Conservation (phyloP, 2,113 vertebrate genomes). For the Semicossyphus pulcher region DNA sequence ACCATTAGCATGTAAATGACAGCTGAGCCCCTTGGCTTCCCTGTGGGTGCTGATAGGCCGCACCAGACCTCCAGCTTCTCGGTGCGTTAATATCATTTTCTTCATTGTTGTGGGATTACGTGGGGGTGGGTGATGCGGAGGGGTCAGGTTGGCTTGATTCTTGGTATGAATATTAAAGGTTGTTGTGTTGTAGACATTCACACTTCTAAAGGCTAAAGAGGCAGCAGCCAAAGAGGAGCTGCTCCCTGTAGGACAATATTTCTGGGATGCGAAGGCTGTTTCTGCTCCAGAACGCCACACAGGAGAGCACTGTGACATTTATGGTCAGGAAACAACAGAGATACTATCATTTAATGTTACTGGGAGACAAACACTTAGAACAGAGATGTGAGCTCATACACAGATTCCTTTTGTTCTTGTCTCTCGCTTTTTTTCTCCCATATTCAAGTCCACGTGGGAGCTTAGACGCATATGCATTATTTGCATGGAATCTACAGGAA, state of each 20-base stretch:
- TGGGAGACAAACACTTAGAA: background rate
- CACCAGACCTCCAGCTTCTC: slow-evolving; percentile 51
- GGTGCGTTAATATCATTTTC: slow-evolving; percentile 63
- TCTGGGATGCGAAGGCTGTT: background rate
- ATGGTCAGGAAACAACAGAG: background rate
- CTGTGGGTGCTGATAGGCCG: slow-evolving; percentile 54
- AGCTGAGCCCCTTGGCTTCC: slow-evolving; percentile 46
- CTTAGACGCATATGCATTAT: background rate
- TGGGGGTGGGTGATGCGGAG: slow-evolving; percentile 31
- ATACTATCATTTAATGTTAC: background rate
- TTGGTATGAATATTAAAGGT: slow-evolving; percentile 47
- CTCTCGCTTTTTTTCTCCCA: background rate
- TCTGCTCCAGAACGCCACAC: background rate
- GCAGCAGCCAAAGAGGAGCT: background rate
- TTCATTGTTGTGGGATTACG: slow-evolving; percentile 74
- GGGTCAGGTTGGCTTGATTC: slow-evolving; percentile 31
- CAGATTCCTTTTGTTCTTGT: background rate
- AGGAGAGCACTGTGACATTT: background rate
- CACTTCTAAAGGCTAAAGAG: slow-evolving; percentile 2
- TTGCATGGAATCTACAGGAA: background rate
- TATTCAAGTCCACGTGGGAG: no score
- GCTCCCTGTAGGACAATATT: background rate
- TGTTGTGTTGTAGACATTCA: slow-evolving; percentile 18
- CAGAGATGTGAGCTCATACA: background rate
- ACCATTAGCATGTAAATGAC: slow-evolving; percentile 79